These are phyloP conservation scores for Cyanistes caeruleus DNA, from an alignment of 2,113 vertebrate species.

Conservation along the genomic window DNA sequence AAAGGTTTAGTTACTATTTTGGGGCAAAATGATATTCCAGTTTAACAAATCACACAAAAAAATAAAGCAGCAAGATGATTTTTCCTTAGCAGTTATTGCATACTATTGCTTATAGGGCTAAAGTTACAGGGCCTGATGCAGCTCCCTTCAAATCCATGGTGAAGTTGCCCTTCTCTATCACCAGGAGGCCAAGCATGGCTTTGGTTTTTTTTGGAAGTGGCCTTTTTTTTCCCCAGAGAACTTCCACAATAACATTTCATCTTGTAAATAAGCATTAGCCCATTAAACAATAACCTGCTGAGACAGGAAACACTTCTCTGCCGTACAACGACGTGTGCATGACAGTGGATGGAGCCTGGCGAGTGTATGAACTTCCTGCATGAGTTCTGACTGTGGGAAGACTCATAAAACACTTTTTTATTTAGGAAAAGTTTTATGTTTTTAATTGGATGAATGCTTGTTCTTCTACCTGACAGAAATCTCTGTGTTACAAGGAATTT, in stretches of 20 bases:
- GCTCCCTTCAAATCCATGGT: not conserved
- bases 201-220: not conserved
- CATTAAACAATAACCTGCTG: constrained; percentile 45
- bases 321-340: not conserved
- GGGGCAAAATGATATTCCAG: not conserved
- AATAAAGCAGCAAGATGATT: constrained; percentile 29
- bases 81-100: not conserved
- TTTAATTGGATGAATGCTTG: not conserved
- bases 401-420: not conserved
- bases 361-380: not conserved
- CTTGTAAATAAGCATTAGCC: not conserved
- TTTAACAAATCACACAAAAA: constrained; percentile 1
- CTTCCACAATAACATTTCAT: not conserved
- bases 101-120: constrained; percentile 16
- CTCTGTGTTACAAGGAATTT: not conserved
- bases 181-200: not conserved
- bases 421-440: not conserved
- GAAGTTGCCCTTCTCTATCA: not conserved
- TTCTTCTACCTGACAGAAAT: not conserved
- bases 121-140: not conserved
- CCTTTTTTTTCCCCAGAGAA: not conserved
- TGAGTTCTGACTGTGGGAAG: not conserved
- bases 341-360: not conserved
- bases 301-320: constrained; percentile 23
- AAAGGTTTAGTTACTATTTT: not conserved